Percentiles rank a stretch among this genome's conserved stretches.
Conservation (phyloP, 2,888 invertebrate species). For the Macrophya annulata region DNA sequence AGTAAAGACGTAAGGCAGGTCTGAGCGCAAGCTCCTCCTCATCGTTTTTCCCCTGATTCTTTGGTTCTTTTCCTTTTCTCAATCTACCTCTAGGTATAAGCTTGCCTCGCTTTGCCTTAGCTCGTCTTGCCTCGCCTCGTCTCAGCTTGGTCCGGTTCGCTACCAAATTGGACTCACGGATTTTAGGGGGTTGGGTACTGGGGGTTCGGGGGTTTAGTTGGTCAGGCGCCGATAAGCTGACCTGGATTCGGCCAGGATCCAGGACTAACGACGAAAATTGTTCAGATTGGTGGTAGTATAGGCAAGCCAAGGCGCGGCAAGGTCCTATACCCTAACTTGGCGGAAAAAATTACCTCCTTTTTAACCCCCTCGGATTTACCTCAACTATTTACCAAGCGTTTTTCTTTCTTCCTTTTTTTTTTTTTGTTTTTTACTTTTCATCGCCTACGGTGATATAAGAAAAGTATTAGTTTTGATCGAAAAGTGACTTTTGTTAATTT, state of each 20-base stretch:
- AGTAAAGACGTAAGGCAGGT: not conserved
- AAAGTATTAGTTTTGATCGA: no score
- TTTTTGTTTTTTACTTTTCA: not conserved
- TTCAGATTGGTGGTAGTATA: constrained; percentile 9
- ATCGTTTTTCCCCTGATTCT: not conserved
- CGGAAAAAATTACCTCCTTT: constrained; percentile 38
- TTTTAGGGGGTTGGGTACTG: constrained; percentile 14
- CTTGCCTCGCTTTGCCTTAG: no score
- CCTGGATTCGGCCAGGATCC: constrained; percentile 42
- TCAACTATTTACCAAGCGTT: not conserved
- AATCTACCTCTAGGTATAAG: not conserved
- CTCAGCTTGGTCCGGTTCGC: not conserved
- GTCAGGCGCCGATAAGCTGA: constrained; percentile 48
- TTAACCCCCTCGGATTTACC: not conserved
- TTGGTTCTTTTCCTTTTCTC: not conserved
- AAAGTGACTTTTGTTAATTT: no score
- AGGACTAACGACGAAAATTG: constrained; percentile 44
- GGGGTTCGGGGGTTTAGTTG: not conserved
- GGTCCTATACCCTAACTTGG: not conserved
- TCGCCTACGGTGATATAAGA: not conserved
- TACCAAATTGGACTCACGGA: constrained; percentile 47
- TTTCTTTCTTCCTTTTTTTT: not conserved
- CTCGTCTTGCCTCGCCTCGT: not conserved
- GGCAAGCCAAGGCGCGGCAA: not conserved
- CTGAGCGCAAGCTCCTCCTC: not conserved